Conservation (phyloP, 1,140 invertebrate species). For the Phenacoccus solenopsis region DNA sequence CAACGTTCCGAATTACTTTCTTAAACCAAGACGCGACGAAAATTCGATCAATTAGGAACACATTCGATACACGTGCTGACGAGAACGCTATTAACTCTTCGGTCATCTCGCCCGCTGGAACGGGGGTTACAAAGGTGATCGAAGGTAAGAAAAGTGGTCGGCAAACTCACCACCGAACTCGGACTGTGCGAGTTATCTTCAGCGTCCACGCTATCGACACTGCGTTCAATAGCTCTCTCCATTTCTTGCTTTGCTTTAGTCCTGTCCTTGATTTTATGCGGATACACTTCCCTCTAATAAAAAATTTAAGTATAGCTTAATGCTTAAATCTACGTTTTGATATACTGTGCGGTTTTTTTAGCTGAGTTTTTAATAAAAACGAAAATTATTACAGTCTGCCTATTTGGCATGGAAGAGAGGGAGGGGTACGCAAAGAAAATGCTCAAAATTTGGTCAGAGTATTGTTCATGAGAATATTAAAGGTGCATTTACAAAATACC, state of each 20-base stretch:
- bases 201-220: not conserved
- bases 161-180: conserved; percentile 7
- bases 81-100: too few relatives aligned
- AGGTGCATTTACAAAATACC: too few relatives aligned
- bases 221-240: not conserved
- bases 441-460: too few relatives aligned
- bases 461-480: too few relatives aligned
- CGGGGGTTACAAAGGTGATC: not conserved
- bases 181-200: not conserved
- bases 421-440: not conserved
- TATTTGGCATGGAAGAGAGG: not conserved
- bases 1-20: too few relatives aligned
- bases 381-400: not conserved
- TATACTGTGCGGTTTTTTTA: not conserved
- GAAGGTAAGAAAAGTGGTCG: not conserved
- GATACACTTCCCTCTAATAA: conserved; percentile 12
- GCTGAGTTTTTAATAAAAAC: not conserved
- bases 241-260: not conserved
- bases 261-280: conserved; percentile 12
- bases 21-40: too few relatives aligned
- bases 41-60: too few relatives aligned
- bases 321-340: not conserved
- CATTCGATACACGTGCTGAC: too few relatives aligned
- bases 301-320: not conserved
- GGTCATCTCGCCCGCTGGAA: too few relatives aligned